phyloP scores from a whole-genome alignment of 2,113 vertebrate genomes.

The Gymnarchus niloticus region DNA sequence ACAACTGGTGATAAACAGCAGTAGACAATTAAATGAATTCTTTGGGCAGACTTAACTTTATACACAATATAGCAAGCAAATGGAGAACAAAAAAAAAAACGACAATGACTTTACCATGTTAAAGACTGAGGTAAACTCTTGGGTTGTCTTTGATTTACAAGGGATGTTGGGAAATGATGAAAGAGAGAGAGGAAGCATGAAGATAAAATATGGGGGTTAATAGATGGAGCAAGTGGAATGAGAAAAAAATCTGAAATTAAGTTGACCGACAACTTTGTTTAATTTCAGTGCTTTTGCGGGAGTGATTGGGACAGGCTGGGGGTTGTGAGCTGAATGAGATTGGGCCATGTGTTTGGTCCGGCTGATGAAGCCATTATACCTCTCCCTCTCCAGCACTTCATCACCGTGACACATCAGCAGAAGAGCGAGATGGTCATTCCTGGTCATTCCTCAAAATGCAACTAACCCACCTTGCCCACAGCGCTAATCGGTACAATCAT shows the following conservation, averaged over 20 bases:
- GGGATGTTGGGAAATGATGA: slow-evolving; percentile 27
- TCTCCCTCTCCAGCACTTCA: slow-evolving; percentile 57
- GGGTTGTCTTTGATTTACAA: slow-evolving; percentile 40
- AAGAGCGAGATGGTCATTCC: slow-evolving; percentile 53
- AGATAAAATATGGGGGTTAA: slow-evolving; percentile 29
- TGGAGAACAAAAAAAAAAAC: slow-evolving; percentile 20
- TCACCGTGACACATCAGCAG: slow-evolving; percentile 63
- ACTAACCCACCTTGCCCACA: slow-evolving; percentile 48
- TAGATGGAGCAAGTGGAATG: slow-evolving; percentile 19
- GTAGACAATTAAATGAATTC: slow-evolving; percentile 30
- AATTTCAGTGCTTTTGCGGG: slow-evolving; percentile 52
- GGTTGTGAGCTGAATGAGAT: slow-evolving; percentile 57
- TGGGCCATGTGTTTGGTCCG: slow-evolving; percentile 52
- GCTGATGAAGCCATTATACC: slow-evolving; percentile 69
- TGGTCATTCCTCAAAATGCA: slow-evolving; percentile 56
- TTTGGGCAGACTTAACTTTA: slow-evolving; percentile 25
- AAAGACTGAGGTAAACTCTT: slow-evolving; percentile 38
- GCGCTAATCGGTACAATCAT: slow-evolving; percentile 58
- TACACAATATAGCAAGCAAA: slow-evolving; percentile 10
- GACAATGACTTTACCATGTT: slow-evolving; percentile 46
- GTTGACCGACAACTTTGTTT: slow-evolving; percentile 50
- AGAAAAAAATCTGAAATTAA: slow-evolving; percentile 32
- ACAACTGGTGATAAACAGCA: background rate
- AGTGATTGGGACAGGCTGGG: slow-evolving; percentile 48
- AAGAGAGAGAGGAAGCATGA: slow-evolving; percentile 11